Evolutionary conservation across 2,888 invertebrate species (phyloP), one percentile per base, ranked within the genome.

Genomic region (Harpalus rufipes): DNA sequence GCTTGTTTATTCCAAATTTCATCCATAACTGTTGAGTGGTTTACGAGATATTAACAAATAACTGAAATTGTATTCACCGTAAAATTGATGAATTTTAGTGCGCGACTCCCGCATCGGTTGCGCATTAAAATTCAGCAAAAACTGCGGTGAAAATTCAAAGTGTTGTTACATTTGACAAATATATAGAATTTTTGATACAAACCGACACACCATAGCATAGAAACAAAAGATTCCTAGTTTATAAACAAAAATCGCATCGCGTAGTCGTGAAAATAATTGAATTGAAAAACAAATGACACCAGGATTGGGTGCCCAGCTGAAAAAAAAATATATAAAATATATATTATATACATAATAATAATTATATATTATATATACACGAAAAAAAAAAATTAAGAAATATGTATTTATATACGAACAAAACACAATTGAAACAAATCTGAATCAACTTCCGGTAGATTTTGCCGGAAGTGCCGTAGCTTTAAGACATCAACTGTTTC

Each of bases 341-440:
- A 80, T 68, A 80, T 63, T 59, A 59, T 59, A 59, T 59, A 59
- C 59, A 51, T 51, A 51, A 51, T 14, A n/a, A 79, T 81, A 68
- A 39, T 44, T 81, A 81, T 82, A 82, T 82, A 82, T 72, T 65
- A 82, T 82, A 72, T 72, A 82, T 82, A 72, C 56, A 82, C 25
- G 56, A 39, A n/a, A 41, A 41, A 65, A 65, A 81, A 41, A 68
- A 16, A n/a, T n/a, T n/a, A n/a, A 39, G 6, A 72, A 1, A 51
- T 51, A 82, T 72, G n/a, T 72, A 74, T 58, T n/a, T 83, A 83
- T 59, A 74, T 61, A 83, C 58, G 16, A 21, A 58, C 7, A 63
- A 7, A 18, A 61, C 21, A 41, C 39, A 16, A 80, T 18, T 8
- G 25, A 74, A 32, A 74, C 58, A 74, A 32, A 72, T 61, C 16